Evolutionary conservation across 2,797 vertebrate species (phyloP).

Genomic region (Chanos chanos): DNA sequence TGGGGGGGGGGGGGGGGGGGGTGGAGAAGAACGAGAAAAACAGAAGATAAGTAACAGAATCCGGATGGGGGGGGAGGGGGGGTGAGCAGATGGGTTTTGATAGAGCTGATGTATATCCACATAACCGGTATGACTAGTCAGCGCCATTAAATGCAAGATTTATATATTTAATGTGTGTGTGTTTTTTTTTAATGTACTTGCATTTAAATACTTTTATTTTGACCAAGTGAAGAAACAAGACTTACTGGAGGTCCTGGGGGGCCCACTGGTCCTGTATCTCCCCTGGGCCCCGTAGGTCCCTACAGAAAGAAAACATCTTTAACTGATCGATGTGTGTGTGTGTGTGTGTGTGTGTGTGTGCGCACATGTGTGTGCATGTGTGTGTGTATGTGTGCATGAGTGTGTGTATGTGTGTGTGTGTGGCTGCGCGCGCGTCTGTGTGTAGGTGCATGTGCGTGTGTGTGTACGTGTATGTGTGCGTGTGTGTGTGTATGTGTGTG

Average conservation of each 20-base stretch:
- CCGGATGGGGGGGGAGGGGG: too few relatives aligned
- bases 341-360: not conserved
- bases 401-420: not conserved
- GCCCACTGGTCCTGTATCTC: constrained; percentile 84
- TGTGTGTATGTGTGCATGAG: not conserved
- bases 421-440: not conserved
- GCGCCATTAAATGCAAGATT: too few relatives aligned
- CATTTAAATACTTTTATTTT: too few relatives aligned
- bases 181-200: not conserved
- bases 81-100: too few relatives aligned
- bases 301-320: constrained; percentile 46
- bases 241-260: constrained; percentile 90
- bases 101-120: too few relatives aligned
- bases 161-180: too few relatives aligned
- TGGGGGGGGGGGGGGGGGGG: too few relatives aligned
- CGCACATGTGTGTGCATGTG: too few relatives aligned
- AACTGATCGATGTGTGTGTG: not conserved
- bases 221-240: constrained; percentile 42
- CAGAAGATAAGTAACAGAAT: not conserved
- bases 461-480: not conserved
- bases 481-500: not conserved
- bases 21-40: too few relatives aligned
- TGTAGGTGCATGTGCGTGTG: not conserved
- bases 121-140: too few relatives aligned
- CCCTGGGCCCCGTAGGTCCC: constrained; percentile 90